These are phyloP conservation scores for Myripristis jacobus DNA, from an alignment of 2,797 vertebrate species.

Conservation along the genomic window DNA sequence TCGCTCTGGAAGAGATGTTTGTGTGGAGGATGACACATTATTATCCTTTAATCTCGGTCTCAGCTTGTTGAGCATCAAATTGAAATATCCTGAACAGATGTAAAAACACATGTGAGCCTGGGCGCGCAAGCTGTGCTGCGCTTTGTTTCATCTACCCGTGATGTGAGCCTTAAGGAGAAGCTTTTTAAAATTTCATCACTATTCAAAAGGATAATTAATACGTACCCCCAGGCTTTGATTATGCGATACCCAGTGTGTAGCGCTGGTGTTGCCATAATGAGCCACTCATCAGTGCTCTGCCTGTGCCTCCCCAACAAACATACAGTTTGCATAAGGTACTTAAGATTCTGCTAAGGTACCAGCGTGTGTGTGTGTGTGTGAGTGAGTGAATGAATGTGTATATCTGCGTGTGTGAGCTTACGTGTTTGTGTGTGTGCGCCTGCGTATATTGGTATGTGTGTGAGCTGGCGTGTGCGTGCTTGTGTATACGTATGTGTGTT, in stretches of 20 bases:
- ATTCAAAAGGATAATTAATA: constrained; percentile 99
- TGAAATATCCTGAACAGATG: constrained; percentile 99
- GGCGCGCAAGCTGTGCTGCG: constrained; percentile 92
- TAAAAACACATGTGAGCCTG: constrained; percentile 97
- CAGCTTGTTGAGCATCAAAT: constrained; percentile 95
- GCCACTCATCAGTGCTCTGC: constrained; percentile 92
- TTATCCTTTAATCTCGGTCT: constrained; percentile 93
- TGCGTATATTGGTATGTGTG: neutral
- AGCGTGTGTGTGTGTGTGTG: constrained; percentile 46
- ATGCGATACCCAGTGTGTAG: constrained; percentile 94
- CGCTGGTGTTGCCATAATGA: constrained; percentile 95
- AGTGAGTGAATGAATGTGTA: constrained; percentile 50
- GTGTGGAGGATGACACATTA: constrained; percentile 87
- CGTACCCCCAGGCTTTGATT: constrained; percentile 99
- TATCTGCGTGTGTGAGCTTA: constrained; percentile 24
- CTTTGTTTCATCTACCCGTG: constrained; percentile 99
- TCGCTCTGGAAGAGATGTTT: constrained; percentile 84
- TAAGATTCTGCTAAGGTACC: constrained; percentile 90
- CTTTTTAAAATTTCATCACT: constrained; percentile 99
- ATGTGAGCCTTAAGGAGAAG: constrained; percentile 97
- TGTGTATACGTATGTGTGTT: constrained; percentile 35
- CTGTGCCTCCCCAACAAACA: constrained; percentile 88
- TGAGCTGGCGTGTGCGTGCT: constrained; percentile 5
- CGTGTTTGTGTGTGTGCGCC: neutral
- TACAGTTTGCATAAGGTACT: constrained; percentile 93